Conservation (phyloP, 2,797 vertebrate species). For the Triplophysa bombifrons region DNA sequence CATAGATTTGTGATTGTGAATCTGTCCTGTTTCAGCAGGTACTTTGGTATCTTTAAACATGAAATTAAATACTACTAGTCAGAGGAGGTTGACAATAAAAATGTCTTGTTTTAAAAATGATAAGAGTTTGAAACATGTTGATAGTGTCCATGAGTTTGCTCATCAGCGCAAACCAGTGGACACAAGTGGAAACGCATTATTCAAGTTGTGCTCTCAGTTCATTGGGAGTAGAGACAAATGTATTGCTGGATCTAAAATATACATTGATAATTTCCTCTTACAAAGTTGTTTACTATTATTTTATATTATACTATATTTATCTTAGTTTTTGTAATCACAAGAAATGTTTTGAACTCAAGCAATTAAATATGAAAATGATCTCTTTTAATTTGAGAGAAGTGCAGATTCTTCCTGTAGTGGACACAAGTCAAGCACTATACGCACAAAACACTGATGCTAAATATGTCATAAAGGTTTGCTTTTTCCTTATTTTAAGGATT, state of each 20-base stretch:
- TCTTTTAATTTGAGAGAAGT: conserved; percentile 8
- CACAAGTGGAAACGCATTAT: background rate
- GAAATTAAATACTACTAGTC: background rate
- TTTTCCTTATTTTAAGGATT: conserved; percentile 50
- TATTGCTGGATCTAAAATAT: background rate
- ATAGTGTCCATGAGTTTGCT: background rate
- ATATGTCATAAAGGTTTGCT: conserved; percentile 18
- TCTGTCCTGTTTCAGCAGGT: conserved; percentile 8
- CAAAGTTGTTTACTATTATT: background rate
- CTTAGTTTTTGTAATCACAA: background rate
- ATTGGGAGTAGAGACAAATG: background rate
- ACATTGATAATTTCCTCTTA: background rate
- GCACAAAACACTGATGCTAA: conserved; percentile 3
- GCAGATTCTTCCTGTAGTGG: background rate
- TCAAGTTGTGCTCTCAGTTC: background rate
- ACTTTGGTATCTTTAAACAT: background rate
- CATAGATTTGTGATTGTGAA: background rate
- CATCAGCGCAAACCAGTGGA: conserved; percentile 25
- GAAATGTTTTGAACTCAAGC: background rate
- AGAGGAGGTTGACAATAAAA: background rate
- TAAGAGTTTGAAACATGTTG: background rate
- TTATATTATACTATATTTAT: background rate
- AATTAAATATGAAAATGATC: background rate
- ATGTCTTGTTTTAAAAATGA: background rate
- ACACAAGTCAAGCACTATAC: background rate